Percentiles rank a stretch among this genome's conserved stretches.
These are phyloP conservation scores for Folsomia manolachei DNA, from an alignment of 2,888 invertebrate genomes.

Conservation along the genomic window DNA sequence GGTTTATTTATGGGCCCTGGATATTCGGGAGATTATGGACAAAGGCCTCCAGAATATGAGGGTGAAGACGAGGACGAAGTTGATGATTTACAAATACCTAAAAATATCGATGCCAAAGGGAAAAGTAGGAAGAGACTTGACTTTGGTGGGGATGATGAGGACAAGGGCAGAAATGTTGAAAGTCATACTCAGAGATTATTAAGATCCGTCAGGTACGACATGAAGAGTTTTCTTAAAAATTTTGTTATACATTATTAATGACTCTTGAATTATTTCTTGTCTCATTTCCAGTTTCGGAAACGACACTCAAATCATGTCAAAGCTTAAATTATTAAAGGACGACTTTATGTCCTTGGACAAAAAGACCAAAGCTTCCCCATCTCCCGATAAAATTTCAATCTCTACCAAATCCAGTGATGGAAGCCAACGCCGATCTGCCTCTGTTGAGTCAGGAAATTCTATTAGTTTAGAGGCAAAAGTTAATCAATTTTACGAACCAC, in stretches of 20 bases:
- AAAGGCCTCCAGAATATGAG: slow-evolving; percentile 34
- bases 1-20: slow-evolving; percentile 43
- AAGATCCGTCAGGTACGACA: slow-evolving; percentile 67
- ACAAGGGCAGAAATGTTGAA: slow-evolving; percentile 27
- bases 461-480: slow-evolving; percentile 41
- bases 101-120: slow-evolving; percentile 30
- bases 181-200: slow-evolving; percentile 42
- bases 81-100: slow-evolving; percentile 27
- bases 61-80: slow-evolving; percentile 39
- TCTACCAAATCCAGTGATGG: slow-evolving; percentile 20
- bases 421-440: slow-evolving; percentile 28
- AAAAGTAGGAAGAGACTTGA: slow-evolving; percentile 30
- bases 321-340: slow-evolving; percentile 49
- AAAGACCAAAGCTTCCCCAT: slow-evolving; percentile 9
- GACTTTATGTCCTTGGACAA: slow-evolving; percentile 37
- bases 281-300: slow-evolving; percentile 76
- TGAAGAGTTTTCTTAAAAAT: too few species aligned
- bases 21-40: slow-evolving; percentile 42
- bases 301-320: slow-evolving; percentile 67
- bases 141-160: slow-evolving; percentile 33
- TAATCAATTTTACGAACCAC: slow-evolving; percentile 44
- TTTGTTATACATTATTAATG: too few species aligned
- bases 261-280: too few species aligned
- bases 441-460: slow-evolving; percentile 46
- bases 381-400: slow-evolving; percentile 1